Base-by-base conservation (phyloP, 37 sponge, comb jelly and placozoan species). In the Oopsacas minuta region DNA sequence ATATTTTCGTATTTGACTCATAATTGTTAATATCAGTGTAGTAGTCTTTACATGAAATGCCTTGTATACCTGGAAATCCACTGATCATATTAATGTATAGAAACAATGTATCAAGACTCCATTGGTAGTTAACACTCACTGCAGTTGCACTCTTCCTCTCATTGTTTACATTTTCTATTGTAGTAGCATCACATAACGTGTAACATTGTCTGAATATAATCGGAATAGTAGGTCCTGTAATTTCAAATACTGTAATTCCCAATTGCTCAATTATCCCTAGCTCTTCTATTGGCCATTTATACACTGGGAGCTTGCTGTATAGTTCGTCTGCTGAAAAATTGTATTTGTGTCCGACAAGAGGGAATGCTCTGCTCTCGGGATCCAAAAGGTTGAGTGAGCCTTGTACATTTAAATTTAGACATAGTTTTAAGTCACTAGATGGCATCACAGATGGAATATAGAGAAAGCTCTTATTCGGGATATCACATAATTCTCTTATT, bases 391-490 rank as follows among this genome's bases (percentile, higher is more conserved):
- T 61, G 3, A 25, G 22, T 5, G 75, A 61, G 30, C 75, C 30
- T 25, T 25, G 30, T 3, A 61, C 75, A 61, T 61, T 61, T 34
- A 25, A n/a, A 25, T 61, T 61, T 25, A 61, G 30, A n/a, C 30
- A 61, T 5, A 61, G 7, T n/a, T 61, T 61, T 61, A 61, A 5
- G 75, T 61, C 75, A n/a, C 75, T 61, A 61, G 32, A 32, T 34
- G 75, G 75, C 75, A 61, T 61, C 28, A 61, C 75, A 32, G 75
- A 61, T 20, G 75, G 75, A n/a, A 61, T 61, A 34, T 61, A 61
- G 7, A 61, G 75, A n/a, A 61, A 61, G 22, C 75, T 61, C 3
- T n/a, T 61, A 20, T 12, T 34, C 22, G 75, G 7, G 22, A 61
- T 61, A 3, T 61, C 22, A 12, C 75, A 61, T 25, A 61, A 61